phyloP scores from a whole-genome alignment of 2,888 invertebrate genomes.

The Blastobasis lacticolella region DNA sequence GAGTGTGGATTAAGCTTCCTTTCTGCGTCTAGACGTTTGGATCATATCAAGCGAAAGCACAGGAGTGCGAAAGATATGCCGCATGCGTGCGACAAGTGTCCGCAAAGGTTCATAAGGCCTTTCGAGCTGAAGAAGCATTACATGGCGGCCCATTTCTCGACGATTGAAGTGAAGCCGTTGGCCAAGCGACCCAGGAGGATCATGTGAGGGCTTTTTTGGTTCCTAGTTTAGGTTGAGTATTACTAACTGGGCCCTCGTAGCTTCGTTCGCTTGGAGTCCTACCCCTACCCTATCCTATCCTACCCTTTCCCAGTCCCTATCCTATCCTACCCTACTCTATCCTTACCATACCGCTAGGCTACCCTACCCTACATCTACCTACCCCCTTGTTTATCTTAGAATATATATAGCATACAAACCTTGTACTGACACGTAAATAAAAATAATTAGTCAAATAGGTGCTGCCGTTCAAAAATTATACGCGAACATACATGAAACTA shows the following conservation, averaged over 20 bases:
- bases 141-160: constrained; percentile 29
- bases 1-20: constrained; percentile 52
- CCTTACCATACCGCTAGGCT: not conserved
- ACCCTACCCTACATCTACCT: not conserved
- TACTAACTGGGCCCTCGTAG: not conserved
- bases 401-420: too few species aligned
- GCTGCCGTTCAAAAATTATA: too few species aligned
- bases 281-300: not conserved
- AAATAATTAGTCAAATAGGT: too few species aligned
- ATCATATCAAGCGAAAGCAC: constrained; percentile 54
- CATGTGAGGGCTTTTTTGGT: not conserved
- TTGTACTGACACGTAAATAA: too few species aligned
- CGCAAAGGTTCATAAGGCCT: constrained; percentile 50
- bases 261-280: not conserved
- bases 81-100: constrained; percentile 45
- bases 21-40: constrained; percentile 50
- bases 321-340: not conserved
- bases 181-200: constrained; percentile 5
- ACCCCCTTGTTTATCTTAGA: not conserved
- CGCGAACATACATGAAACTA: too few species aligned
- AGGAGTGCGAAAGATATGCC: constrained; percentile 36
- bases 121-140: constrained; percentile 56
- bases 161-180: constrained; percentile 23
- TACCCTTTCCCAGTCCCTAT: not conserved
- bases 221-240: too few species aligned